phyloP scores from a whole-genome alignment of 35 echinoderm and acorn worm genomes.

The Apostichopus japonicus region DNA sequence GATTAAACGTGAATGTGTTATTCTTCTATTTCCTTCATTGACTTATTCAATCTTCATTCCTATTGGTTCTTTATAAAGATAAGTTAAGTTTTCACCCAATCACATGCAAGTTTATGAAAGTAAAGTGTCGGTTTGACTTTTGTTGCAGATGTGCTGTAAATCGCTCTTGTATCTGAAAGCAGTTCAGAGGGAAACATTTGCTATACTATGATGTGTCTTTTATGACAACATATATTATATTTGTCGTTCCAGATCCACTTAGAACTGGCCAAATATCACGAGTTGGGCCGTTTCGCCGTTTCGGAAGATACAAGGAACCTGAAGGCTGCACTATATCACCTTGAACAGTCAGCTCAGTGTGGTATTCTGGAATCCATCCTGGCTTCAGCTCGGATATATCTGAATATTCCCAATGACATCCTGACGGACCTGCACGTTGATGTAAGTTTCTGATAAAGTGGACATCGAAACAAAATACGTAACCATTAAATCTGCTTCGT shows the following conservation, averaged over 20 bases:
- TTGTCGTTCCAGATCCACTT: conserved; percentile 74
- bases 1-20: too few relatives aligned
- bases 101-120: too few relatives aligned
- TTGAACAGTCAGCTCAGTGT: conserved; percentile 80
- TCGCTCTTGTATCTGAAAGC: too few relatives aligned
- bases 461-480: too few relatives aligned
- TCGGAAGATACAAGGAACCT: conserved; percentile 74
- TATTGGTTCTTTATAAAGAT: too few relatives aligned
- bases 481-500: too few relatives aligned
- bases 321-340: conserved; percentile 90
- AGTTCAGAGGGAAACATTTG: too few relatives aligned
- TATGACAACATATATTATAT: background rate
- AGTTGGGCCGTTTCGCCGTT: conserved; percentile 82
- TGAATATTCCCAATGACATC: conserved; percentile 80
- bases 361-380: conserved; percentile 83
- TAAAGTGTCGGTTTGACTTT: too few relatives aligned
- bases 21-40: too few relatives aligned
- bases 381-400: conserved; percentile 76
- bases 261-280: conserved; percentile 91
- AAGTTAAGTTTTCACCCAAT: too few relatives aligned
- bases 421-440: conserved; percentile 67
- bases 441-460: conserved; percentile 44
- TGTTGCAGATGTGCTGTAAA: too few relatives aligned
- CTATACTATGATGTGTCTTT: background rate
- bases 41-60: too few relatives aligned